Percentiles rank a stretch among this genome's conserved stretches.
Conservation (phyloP, 2,113 vertebrate species). For the Promerops cafer region DNA sequence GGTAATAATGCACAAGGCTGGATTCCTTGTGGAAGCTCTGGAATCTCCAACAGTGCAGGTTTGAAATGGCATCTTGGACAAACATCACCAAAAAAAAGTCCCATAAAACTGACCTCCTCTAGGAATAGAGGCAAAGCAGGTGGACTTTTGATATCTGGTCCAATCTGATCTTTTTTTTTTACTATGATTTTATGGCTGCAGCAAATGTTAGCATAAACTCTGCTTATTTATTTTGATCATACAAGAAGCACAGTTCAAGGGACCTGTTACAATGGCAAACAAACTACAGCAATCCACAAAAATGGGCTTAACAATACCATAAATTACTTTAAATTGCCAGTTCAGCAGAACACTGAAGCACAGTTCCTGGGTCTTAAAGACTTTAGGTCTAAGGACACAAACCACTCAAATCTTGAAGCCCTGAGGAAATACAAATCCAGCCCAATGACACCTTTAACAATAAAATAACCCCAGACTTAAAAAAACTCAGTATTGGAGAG, state of each 20-base stretch:
- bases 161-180: not conserved
- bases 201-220: not conserved
- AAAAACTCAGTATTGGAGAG: not conserved
- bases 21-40: not conserved
- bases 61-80: not conserved
- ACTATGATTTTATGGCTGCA: rapidly evolving
- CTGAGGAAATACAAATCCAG: not conserved
- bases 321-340: not conserved
- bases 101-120: not conserved
- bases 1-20: not conserved
- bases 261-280: not conserved
- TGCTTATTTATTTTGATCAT: not conserved
- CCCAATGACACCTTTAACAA: not conserved
- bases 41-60: not conserved
- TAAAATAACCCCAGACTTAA: not conserved
- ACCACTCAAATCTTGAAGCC: not conserved
- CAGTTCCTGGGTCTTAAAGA: not conserved
- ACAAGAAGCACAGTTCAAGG: not conserved
- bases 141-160: not conserved
- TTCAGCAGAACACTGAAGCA: not conserved
- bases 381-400: not conserved
- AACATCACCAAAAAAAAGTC: not conserved
- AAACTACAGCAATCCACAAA: not conserved
- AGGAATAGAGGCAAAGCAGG: not conserved
- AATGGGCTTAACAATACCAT: not conserved